These are phyloP conservation scores for Melinopterus prodromus DNA, from an alignment of 2,888 invertebrate species.

Conservation along the genomic window DNA sequence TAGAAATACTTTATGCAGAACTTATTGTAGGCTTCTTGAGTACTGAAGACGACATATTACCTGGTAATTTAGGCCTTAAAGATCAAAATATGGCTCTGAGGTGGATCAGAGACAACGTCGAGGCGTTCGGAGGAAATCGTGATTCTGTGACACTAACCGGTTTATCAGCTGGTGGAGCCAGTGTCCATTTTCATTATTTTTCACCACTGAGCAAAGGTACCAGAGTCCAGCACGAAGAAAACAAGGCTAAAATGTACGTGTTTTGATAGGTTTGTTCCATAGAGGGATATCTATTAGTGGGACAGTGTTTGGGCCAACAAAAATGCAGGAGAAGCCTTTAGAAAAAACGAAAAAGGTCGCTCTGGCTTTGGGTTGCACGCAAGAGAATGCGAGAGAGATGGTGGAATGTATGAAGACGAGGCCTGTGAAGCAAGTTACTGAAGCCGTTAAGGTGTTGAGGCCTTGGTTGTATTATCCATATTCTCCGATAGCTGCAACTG, in stretches of 20 bases:
- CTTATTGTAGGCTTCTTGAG: conserved; percentile 69
- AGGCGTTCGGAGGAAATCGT: conserved; percentile 73
- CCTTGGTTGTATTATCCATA: conserved; percentile 62
- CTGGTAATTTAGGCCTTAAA: conserved; percentile 75
- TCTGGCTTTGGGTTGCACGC: conserved; percentile 68
- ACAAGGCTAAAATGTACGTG: no score
- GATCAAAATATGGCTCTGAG: conserved; percentile 73
- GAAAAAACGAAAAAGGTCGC: conserved; percentile 69
- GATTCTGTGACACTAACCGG: conserved; percentile 71
- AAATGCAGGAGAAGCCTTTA: conserved; percentile 63
- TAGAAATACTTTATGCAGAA: no score
- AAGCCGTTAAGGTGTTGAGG: conserved; percentile 52
- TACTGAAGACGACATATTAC: conserved; percentile 70
- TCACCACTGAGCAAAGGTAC: conserved; percentile 65
- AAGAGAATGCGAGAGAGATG: conserved; percentile 62
- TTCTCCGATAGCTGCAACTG: conserved; percentile 73
- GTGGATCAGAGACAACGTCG: conserved; percentile 73
- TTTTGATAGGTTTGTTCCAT: conserved; percentile 59
- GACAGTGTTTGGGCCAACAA: conserved; percentile 65
- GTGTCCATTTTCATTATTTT: conserved; percentile 74
- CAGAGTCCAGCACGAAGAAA: no score
- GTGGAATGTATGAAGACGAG: conserved; percentile 69
- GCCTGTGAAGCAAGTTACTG: conserved; percentile 66
- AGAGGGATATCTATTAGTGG: conserved; percentile 74
- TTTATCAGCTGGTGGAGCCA: conserved; percentile 74